A percentile compares a stretch with the other conserved stretches of the same genome.
These are phyloP conservation scores for Drosophila auraria DNA, from an alignment of 1,140 invertebrate genomes.

Conservation along the genomic window DNA sequence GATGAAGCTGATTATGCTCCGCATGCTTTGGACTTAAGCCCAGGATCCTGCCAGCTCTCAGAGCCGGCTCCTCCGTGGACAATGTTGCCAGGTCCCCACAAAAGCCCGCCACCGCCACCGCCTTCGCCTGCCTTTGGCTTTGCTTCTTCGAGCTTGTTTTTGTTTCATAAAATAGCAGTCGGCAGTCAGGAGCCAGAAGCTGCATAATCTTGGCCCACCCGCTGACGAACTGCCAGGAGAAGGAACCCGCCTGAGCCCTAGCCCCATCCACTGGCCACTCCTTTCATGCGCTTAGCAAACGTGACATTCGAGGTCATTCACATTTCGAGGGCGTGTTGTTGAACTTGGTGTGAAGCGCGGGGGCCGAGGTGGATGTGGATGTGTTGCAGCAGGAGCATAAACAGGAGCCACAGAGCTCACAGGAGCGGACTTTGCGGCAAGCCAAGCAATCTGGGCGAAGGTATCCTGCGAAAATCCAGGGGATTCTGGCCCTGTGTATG, in stretches of 20 bases:
- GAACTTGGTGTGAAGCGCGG: constrained; percentile 67
- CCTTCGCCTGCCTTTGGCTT: constrained; percentile 16
- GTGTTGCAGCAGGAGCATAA: constrained; percentile 25
- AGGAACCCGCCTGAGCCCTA: neutral
- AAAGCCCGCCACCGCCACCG: constrained; percentile 23
- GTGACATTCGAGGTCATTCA: constrained; percentile 84
- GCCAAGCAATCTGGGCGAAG: constrained; percentile 12
- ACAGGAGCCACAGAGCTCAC: constrained; percentile 9
- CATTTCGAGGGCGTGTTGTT: constrained; percentile 84
- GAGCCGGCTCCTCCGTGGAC: constrained; percentile 51
- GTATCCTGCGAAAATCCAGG: constrained; percentile 22
- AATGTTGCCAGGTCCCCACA: constrained; percentile 64
- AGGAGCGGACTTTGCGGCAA: constrained; percentile 40
- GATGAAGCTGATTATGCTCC: constrained; percentile 81
- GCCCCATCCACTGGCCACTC: constrained; percentile 18
- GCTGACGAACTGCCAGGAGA: constrained; percentile 60
- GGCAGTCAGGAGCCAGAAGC: constrained; percentile 54
- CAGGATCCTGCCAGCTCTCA: constrained; percentile 10
- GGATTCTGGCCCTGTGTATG: constrained; percentile 14
- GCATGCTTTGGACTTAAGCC: constrained; percentile 69
- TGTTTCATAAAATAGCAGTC: constrained; percentile 72
- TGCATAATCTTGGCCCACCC: constrained; percentile 73
- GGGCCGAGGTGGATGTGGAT: neutral
- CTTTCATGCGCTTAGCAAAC: constrained; percentile 61
- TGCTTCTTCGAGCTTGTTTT: constrained; percentile 64